Evolutionary conservation across 2,888 invertebrate species (phyloP).

Genomic region (Papilio elwesi): DNA sequence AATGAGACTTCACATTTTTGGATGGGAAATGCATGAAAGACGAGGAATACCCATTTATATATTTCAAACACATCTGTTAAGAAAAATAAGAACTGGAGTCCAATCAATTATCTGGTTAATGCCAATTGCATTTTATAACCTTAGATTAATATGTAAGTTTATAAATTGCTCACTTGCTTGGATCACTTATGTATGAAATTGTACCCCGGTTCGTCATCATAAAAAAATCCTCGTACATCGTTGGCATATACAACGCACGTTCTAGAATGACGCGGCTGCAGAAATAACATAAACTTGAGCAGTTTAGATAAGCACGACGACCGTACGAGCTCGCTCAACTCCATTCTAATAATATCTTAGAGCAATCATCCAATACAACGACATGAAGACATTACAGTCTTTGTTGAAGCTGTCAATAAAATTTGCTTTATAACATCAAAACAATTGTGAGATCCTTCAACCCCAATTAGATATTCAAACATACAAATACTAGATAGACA

Average conservation of each 20-base stretch:
- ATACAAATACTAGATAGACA: neutral
- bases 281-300: conserved; percentile 37
- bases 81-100: too few species aligned
- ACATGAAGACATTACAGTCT: conserved; percentile 11
- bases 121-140: too few species aligned
- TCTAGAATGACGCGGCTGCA: conserved; percentile 21
- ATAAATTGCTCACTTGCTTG: neutral
- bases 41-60: too few species aligned
- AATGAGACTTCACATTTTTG: too few species aligned
- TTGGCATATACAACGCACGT: conserved; percentile 1
- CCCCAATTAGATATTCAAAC: neutral
- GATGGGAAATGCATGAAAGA: too few species aligned
- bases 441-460: neutral
- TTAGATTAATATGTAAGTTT: too few species aligned
- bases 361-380: conserved; percentile 47
- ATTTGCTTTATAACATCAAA: neutral
- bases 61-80: too few species aligned
- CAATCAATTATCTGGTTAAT: too few species aligned
- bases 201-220: neutral
- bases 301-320: conserved; percentile 60
- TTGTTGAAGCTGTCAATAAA: conserved; percentile 14
- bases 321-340: conserved; percentile 59
- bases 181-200: too few species aligned
- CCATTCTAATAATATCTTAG: conserved; percentile 67
- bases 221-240: conserved; percentile 1